A percentile compares a stretch with the other conserved stretches of the same genome.
phyloP scores from a whole-genome alignment of 2,797 vertebrate species.

The Gephyroberyx darwinii region DNA sequence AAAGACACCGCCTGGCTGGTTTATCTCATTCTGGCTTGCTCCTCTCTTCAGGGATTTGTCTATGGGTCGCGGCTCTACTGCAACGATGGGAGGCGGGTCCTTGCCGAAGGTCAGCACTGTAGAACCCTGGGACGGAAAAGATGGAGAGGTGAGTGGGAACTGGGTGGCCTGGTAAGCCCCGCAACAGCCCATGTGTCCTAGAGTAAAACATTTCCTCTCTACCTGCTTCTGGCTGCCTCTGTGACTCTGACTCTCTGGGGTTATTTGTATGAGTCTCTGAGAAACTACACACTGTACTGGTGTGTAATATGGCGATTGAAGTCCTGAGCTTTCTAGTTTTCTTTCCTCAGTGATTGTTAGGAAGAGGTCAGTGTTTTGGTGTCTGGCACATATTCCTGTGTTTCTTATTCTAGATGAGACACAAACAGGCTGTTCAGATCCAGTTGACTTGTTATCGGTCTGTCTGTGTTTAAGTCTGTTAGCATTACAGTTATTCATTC shows the following conservation, averaged over 20 bases:
- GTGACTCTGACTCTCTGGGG: too few relatives aligned
- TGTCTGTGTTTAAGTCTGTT: neutral
- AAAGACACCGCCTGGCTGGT: neutral
- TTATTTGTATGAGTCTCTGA: too few relatives aligned
- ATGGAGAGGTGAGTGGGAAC: constrained; percentile 88
- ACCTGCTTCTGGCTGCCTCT: neutral
- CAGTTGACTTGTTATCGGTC: too few relatives aligned
- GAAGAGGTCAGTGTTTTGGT: too few relatives aligned
- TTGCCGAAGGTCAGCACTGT: constrained; percentile 88
- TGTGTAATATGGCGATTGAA: too few relatives aligned
- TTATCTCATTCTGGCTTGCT: constrained; percentile 13
- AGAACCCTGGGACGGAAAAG: constrained; percentile 94
- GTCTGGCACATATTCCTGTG: too few relatives aligned
- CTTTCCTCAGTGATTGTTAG: too few relatives aligned
- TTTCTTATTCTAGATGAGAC: too few relatives aligned
- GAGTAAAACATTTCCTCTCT: neutral
- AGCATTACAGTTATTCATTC: neutral
- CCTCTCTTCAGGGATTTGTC: constrained; percentile 88
- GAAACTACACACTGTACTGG: too few relatives aligned
- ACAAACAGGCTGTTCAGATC: too few relatives aligned
- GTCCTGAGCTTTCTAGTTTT: too few relatives aligned
- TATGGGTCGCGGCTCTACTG: constrained; percentile 92
- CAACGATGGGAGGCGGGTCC: constrained; percentile 86
- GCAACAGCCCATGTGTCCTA: neutral
- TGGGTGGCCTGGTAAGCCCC: neutral